Evolutionary conservation across 2,113 vertebrate genomes (phyloP).

Genomic region (Amphilophus citrinellus): DNA sequence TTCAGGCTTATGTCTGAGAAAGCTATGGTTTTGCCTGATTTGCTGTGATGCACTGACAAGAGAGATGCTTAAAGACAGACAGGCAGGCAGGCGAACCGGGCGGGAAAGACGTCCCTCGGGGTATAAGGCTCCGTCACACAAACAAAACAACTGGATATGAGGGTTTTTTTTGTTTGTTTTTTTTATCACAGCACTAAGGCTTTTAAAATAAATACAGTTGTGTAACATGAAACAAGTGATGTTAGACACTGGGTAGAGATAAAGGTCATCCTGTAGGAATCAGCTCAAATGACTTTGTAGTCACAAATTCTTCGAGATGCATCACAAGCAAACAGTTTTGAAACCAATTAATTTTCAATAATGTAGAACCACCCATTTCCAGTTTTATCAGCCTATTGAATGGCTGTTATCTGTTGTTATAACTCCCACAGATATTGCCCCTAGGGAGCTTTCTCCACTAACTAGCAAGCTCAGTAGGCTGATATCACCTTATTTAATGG

Average conservation of each 20-base stretch:
- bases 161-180: background rate
- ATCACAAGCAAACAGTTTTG: background rate
- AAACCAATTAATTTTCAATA: background rate
- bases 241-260: background rate
- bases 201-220: background rate
- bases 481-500: background rate
- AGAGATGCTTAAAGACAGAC: slow-evolving; percentile 11
- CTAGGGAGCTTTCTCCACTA: background rate
- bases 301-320: background rate
- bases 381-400: background rate
- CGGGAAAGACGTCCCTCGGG: slow-evolving; percentile 17
- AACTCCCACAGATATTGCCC: background rate
- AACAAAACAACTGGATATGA: background rate
- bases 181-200: background rate
- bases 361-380: background rate
- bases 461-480: slow-evolving; percentile 3
- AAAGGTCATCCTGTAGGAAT: background rate
- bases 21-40: slow-evolving; percentile 23
- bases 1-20: slow-evolving; percentile 24
- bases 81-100: background rate
- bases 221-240: background rate
- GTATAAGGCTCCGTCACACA: background rate
- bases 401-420: background rate
- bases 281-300: background rate
- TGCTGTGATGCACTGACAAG: slow-evolving; percentile 28